phyloP scores from a whole-genome alignment of 1,140 invertebrate genomes.

The Sitophilus oryzae region DNA sequence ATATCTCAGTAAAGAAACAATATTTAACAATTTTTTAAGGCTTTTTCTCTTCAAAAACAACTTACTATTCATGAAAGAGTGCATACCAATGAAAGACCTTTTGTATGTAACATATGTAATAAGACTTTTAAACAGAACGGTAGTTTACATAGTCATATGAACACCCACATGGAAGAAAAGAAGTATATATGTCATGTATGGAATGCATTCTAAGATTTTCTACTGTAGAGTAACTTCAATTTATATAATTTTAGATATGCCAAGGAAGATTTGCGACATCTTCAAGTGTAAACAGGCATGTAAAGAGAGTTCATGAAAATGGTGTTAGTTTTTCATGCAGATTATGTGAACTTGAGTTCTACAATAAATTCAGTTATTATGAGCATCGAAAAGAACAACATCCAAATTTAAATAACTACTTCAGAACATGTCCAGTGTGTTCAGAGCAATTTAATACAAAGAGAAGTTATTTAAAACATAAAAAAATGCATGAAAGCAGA shows the following conservation, averaged over 20 bases:
- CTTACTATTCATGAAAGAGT: neutral
- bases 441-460: neutral
- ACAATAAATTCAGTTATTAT: neutral
- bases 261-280: constrained; percentile 1
- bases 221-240: neutral
- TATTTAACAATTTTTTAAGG: neutral
- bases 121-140: constrained; percentile 1
- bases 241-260: neutral
- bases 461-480: neutral
- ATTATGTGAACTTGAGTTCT: neutral
- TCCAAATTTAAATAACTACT: neutral
- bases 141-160: neutral
- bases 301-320: neutral
- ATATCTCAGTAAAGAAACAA: too few species aligned
- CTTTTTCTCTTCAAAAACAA: neutral
- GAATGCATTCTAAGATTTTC: neutral
- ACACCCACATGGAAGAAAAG: constrained; percentile 6
- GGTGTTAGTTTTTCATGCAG: neutral
- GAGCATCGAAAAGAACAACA: constrained; percentile 1
- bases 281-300: neutral
- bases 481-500: neutral
- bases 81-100: constrained; percentile 4
- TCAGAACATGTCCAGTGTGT: neutral
- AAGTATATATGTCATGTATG: neutral
- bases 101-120: neutral